Evolutionary conservation across 2,113 vertebrate species (phyloP), one percentile per base, ranked within the genome.

Genomic region (Lepidothrix coronata): DNA sequence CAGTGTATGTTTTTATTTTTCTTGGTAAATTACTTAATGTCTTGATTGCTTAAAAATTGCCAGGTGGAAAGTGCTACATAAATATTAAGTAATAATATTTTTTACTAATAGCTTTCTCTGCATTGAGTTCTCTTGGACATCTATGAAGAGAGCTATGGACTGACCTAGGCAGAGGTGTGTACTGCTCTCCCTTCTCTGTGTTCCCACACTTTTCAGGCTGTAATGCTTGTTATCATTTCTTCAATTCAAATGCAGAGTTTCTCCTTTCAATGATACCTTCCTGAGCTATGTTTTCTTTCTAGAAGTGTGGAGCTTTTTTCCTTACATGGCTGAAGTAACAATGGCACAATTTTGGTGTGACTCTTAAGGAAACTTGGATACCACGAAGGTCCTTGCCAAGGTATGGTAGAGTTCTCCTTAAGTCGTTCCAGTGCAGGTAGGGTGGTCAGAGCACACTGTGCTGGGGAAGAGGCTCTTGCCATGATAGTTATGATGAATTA

Each of bases 1-100:
- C 63, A 81, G 28, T 46, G 49, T 67, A 77, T 70, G 48, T 51
- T 92, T 94, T 71, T 85, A 4, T 74, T 90, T 85, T 88, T 92
- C 58, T 79, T 86, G 43, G 30, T 80, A 63, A 87, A 79, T 67
- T 67, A 25, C 15, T 84, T 74, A 55, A 30, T 65, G 12, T 87
- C 57, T 68, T 8, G 2, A 21, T 41, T 44, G 37, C 76, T 91
- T 90, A 16, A 82, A 81, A 88, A 41, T 58, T 58, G 52, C 61
- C 31, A 35, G 19, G 21, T 79, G 11, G 37, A 73, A 88, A 71
- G 27, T 59, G 51, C 49, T 88, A 46, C 3, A 0, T 62, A 43
- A 79, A 62, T 73, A 61, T 59, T 79, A 82, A 82, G 48, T 79
- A 70, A 55, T 35, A 61, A 19, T 58, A 18, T 28, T 65, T 85